These are phyloP conservation scores for Ariopsis seemanni DNA, from an alignment of 2,113 vertebrate genomes.

Conservation along the genomic window DNA sequence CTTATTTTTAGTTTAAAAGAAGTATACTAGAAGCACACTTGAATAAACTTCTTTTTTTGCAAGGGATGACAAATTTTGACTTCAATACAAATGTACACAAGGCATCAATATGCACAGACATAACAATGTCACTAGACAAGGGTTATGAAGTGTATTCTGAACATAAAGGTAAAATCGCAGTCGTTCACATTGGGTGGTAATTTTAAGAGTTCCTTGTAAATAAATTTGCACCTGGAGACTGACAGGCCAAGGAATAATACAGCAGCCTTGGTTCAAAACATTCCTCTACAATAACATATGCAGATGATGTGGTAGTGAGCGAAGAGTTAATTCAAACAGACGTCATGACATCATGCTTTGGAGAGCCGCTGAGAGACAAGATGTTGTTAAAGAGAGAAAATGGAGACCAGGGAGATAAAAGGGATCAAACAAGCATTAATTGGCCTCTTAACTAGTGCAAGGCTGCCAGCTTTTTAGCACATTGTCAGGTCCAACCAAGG, in stretches of 20 bases:
- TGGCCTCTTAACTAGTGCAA: slow-evolving; percentile 21
- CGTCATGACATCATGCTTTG: slow-evolving; percentile 27
- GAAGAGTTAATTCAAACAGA: not conserved
- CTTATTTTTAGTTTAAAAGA: no score
- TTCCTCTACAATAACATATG: slow-evolving; percentile 16
- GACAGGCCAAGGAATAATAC: not conserved
- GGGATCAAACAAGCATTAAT: slow-evolving; percentile 26
- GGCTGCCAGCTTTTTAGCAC: slow-evolving; percentile 22
- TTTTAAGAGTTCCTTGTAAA: not conserved
- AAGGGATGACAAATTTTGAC: not conserved
- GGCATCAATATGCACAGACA: not conserved
- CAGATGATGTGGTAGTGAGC: not conserved
- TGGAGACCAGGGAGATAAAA: slow-evolving; percentile 27
- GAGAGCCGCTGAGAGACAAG: not conserved
- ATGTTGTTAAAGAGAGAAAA: not conserved
- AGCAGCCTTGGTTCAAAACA: not conserved
- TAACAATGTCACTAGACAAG: not conserved
- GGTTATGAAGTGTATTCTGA: not conserved
- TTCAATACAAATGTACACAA: not conserved
- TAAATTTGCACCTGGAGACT: not conserved
- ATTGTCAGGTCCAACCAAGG: not conserved
- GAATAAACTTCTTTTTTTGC: no score
- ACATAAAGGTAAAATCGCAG: not conserved
- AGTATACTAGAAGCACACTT: no score
- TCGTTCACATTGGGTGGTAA: not conserved